Base-by-base conservation (phyloP, 2,888 invertebrate species). In the Cepaea hortensis region DNA sequence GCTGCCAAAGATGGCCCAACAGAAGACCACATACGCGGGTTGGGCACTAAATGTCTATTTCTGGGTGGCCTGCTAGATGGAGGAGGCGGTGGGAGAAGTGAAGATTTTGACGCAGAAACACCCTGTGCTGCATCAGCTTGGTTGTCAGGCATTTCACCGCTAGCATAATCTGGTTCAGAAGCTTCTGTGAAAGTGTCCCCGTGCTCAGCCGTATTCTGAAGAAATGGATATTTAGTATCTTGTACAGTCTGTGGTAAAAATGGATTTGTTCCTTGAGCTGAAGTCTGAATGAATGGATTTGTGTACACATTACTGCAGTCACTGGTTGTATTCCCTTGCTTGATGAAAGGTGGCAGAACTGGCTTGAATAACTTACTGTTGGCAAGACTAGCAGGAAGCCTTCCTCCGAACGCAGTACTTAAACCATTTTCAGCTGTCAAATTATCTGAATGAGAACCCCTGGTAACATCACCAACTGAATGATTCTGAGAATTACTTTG, bases 341-440 rank as follows among this genome's bases (percentile, higher is more conserved):
- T 75, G 9, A 3, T 55, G 15, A 88, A 82, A 23, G 89, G 88
- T 20, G 89, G 89, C 50, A 88, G 86, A 5, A 87, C 85, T 65
- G 87, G 79, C 79, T 88, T 90, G 76, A 81, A 87, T 11, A 88
- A 61, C 61, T 87, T 82, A 75, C 85, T 88, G 75, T 81, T 81
- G 23, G 79, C 84, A 35, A 82, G 68, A 48, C 79, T 79, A 3
- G 82, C 35, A 55, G 84, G 88, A 35, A 81, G 81, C 9, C 82
- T 84, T n/a, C 85, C 87, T 46, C 84, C 83, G 1, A 80, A 23
- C n/a, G 23, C n/a, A 23, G 70, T 84, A 13, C 6, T 70, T 46
- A 13, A 5, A 15, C 48, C 75, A 46, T 20, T 76, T 70, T 65
- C 70, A 13, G 70, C 76, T 35, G 73, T 18, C 5, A 55, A 61